These are phyloP conservation scores for Brachypalpus laphriformis DNA, from an alignment of 2,888 invertebrate species.

Conservation along the genomic window DNA sequence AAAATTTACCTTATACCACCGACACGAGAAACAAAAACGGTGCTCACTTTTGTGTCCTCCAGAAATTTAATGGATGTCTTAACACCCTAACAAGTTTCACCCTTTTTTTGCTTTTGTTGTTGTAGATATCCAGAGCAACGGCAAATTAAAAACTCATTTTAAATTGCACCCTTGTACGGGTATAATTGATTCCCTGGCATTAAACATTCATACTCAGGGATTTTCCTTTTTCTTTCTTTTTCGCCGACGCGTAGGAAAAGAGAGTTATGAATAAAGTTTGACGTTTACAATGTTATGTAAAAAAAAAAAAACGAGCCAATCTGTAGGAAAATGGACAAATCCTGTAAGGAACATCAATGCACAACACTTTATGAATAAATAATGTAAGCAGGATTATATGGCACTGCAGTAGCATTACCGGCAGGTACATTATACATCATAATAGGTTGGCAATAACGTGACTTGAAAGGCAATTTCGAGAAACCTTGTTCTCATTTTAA, in stretches of 20 bases:
- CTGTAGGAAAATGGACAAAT: conserved; percentile 51
- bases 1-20: conserved; percentile 8
- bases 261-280: conserved; percentile 33
- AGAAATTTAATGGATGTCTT: conserved; percentile 12
- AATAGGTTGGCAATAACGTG: conserved; percentile 56
- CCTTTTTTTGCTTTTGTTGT: neutral
- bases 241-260: neutral
- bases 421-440: conserved; percentile 62
- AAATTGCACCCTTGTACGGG: conserved; percentile 4
- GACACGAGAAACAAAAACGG: neutral
- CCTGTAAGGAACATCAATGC: conserved; percentile 56
- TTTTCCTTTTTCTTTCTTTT: neutral
- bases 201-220: neutral
- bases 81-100: conserved; percentile 10
- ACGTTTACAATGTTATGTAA: conserved; percentile 25
- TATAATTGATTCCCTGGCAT: conserved; percentile 15
- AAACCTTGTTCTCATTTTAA: neutral
- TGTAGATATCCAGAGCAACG: neutral
- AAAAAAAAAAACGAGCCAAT: conserved; percentile 49
- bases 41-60: conserved; percentile 19
- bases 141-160: conserved; percentile 40
- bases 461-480: conserved; percentile 25
- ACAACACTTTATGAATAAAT: conserved; percentile 66
- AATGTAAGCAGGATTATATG: conserved; percentile 53
- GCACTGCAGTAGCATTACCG: conserved; percentile 31